Evolutionary conservation across 2,113 vertebrate species (phyloP), one percentile per base, ranked within the genome.

Genomic region (Propithecus coquereli): DNA sequence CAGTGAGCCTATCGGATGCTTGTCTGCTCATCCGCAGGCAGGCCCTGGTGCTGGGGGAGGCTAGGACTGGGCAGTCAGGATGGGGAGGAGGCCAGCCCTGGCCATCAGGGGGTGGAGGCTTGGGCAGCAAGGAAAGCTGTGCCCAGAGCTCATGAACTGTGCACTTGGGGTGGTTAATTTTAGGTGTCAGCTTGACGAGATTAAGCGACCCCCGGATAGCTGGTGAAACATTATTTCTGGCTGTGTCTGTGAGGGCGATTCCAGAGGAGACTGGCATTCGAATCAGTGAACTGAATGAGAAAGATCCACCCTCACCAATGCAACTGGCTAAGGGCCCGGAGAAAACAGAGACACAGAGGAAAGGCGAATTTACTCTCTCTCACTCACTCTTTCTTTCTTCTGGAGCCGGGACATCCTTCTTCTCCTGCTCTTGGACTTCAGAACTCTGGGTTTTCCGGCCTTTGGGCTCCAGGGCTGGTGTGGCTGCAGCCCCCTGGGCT

Each of bases 91-190:
- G 66, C 11, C 5, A 2, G 7, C 23, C 14, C 12, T 40, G 47
- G 68, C n/a, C 8, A 18, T 25, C 25, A 17, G 32, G 4, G 2
- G 8, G 6, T 1, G 9, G 27, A n/a, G 18, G 37, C 1, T 66
- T 5, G 2, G 37, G 61, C 18, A 37, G 14, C 8, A 22, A 6
- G 40, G 40, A 43, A 47, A 66, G 14, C 8, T 37, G 12, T 37
- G 71, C 32, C 12, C 27, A 4, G 27, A 1, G 34, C 27, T 70
- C 37, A 47, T 12, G 57, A 43, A 17, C 11, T 3, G 20, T 2
- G 2, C 43, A 45, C 43, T 32, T 76, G 37, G 63, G 32, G n/a
- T 74, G 32, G 47, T 27, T 80, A 50, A 76, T 59, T 59, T 17
- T 74, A 52, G 18, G 43, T 59, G 30, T 18, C 37, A 47, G 1